Percentiles rank a stretch among this genome's conserved stretches.
Evolutionary conservation across 2,113 vertebrate genomes (phyloP).

Genomic region (Takifugu bimaculatus): DNA sequence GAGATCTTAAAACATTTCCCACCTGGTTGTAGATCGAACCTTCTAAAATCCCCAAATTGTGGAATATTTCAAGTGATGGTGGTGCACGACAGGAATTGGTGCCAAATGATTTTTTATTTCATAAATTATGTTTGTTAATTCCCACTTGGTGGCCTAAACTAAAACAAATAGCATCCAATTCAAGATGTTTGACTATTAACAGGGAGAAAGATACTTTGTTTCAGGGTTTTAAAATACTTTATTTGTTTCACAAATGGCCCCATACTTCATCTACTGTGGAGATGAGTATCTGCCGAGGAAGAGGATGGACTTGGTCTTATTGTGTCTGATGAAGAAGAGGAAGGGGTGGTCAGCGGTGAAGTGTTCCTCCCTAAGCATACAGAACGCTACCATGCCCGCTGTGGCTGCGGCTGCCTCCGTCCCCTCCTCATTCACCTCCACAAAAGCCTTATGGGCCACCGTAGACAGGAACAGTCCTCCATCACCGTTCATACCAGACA

Average conservation of each 20-base stretch:
- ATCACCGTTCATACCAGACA: conserved; percentile 83
- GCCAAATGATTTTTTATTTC: too few relatives aligned
- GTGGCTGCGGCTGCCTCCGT: conserved; percentile 90
- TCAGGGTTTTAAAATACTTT: not conserved
- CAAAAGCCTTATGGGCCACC: conserved; percentile 85
- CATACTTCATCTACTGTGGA: conserved; percentile 51
- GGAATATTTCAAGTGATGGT: too few relatives aligned
- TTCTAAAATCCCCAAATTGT: too few relatives aligned
- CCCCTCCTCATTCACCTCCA: conserved; percentile 93
- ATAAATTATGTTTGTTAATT: too few relatives aligned
- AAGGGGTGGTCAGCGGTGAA: conserved; percentile 89
- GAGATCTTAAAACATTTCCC: too few relatives aligned
- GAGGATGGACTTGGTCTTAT: conserved; percentile 76
- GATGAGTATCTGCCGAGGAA: conserved; percentile 80
- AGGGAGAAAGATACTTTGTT: not conserved
- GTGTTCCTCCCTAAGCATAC: conserved; percentile 71
- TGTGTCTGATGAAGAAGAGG: conserved; percentile 88
- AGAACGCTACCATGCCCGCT: conserved; percentile 57
- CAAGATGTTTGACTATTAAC: too few relatives aligned
- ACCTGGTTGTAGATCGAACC: too few relatives aligned
- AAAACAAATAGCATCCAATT: too few relatives aligned
- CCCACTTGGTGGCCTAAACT: too few relatives aligned
- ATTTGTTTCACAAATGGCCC: not conserved
- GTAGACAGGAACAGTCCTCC: conserved; percentile 81
- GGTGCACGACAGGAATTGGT: too few relatives aligned